Conservation (phyloP, 2,888 invertebrate genomes). For the Carpatolechia fugitivella region DNA sequence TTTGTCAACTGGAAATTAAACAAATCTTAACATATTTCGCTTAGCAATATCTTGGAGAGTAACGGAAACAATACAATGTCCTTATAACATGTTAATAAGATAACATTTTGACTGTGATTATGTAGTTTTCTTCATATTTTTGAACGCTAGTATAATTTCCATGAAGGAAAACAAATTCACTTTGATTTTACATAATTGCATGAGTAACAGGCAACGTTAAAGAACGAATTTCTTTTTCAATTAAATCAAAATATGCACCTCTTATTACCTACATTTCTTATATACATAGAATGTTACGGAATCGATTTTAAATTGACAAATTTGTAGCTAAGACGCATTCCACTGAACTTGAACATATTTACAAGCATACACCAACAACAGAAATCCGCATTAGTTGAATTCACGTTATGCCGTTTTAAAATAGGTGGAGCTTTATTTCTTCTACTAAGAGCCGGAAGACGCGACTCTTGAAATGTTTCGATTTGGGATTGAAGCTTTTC, state of each 20-base stretch:
- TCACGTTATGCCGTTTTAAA: too few species aligned
- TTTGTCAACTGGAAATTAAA: conserved; percentile 78
- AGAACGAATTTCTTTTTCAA: conserved; percentile 10
- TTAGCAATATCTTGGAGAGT: conserved; percentile 65
- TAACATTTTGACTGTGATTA: neutral
- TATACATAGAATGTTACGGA: conserved; percentile 62
- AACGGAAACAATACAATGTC: conserved; percentile 56
- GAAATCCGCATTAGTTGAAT: too few species aligned
- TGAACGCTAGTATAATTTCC: too few species aligned
- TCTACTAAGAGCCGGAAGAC: too few species aligned
- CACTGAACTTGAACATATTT: too few species aligned
- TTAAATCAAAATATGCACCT: conserved; percentile 42
- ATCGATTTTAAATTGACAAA: conserved; percentile 36
- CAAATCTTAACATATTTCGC: conserved; percentile 66
- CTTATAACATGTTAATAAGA: conserved; percentile 49
- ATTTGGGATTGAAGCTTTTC: too few species aligned
- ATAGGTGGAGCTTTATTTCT: too few species aligned
- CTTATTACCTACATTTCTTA: conserved; percentile 65
- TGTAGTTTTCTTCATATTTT: too few species aligned
- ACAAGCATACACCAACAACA: too few species aligned
- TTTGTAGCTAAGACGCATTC: too few species aligned
- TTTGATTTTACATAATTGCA: conserved; percentile 48
- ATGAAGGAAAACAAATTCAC: neutral
- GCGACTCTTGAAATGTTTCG: too few species aligned
- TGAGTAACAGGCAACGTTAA: conserved; percentile 22